A percentile compares a stretch with the other conserved stretches of the same genome.
These are phyloP conservation scores for Mythimna lalbum DNA, from an alignment of 2,888 invertebrate genomes.

Conservation along the genomic window DNA sequence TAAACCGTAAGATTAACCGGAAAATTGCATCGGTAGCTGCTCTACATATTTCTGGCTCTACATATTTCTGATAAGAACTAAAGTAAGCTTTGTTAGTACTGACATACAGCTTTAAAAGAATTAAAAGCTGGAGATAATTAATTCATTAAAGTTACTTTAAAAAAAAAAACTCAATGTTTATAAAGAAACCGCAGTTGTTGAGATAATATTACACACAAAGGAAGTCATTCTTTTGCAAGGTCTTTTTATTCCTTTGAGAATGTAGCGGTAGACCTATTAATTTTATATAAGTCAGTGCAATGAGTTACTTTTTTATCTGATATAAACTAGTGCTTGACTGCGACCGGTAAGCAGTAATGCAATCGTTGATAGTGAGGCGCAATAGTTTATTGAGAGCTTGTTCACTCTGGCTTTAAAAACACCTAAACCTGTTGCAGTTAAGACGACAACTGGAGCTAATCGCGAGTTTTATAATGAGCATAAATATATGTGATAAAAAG, in stretches of 20 bases:
- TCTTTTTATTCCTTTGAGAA: conserved; percentile 18
- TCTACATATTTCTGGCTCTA: no score
- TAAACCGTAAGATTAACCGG: neutral
- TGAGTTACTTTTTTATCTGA: neutral
- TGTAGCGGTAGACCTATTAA: neutral
- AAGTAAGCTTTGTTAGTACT: neutral
- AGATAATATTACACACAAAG: conserved; percentile 9
- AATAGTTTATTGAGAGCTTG: no score
- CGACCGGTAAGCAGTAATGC: no score
- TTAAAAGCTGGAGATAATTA: neutral
- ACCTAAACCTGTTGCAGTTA: no score
- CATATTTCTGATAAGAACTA: neutral
- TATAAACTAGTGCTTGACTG: no score
- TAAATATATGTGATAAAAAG: no score
- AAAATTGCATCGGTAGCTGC: neutral
- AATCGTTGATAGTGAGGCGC: no score
- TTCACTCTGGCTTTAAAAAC: no score
- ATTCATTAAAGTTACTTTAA: neutral
- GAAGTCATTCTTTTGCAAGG: neutral
- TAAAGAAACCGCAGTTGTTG: conserved; percentile 5
- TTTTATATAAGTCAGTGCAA: conserved; percentile 6
- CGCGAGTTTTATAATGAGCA: no score
- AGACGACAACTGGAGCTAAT: no score
- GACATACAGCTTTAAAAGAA: conserved; percentile 7
- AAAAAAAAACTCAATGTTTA: neutral